Percentiles rank a stretch among this genome's conserved stretches.
These are phyloP conservation scores for Calyptommatus sinebrachiatus DNA, from an alignment of 2,113 vertebrate genomes.

Conservation along the genomic window DNA sequence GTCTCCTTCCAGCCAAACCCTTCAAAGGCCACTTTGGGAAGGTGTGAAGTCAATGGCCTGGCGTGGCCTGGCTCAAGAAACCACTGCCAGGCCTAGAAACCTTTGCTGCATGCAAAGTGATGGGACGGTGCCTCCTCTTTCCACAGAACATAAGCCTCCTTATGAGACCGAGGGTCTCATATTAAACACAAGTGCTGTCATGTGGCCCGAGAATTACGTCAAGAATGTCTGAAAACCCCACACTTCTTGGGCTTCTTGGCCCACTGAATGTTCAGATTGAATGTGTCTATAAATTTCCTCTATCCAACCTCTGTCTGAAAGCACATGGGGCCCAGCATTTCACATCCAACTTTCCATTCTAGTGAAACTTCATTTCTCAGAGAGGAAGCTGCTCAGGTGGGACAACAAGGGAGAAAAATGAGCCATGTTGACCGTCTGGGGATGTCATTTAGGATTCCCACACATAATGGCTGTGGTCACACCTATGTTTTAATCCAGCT, in stretches of 20 bases:
- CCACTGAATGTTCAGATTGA: not conserved
- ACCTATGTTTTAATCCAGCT: no score
- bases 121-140: not conserved
- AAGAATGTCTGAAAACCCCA: not conserved
- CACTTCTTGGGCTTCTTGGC: not conserved
- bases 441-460: no score
- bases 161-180: no score
- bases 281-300: not conserved
- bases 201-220: not conserved
- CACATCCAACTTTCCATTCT: not conserved
- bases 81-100: not conserved
- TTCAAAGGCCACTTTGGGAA: no score
- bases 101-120: not conserved
- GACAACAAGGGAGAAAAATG: no score
- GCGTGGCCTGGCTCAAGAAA: no score
- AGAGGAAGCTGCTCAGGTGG: no score
- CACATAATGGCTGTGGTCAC: no score
- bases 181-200: no score
- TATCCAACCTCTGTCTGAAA: not conserved
- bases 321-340: not conserved
- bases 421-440: no score
- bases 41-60: no score
- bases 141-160: not conserved
- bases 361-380: not conserved
- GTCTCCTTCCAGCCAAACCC: no score